Conservation (phyloP, 2,113 vertebrate genomes). For the Scolopax mira region DNA sequence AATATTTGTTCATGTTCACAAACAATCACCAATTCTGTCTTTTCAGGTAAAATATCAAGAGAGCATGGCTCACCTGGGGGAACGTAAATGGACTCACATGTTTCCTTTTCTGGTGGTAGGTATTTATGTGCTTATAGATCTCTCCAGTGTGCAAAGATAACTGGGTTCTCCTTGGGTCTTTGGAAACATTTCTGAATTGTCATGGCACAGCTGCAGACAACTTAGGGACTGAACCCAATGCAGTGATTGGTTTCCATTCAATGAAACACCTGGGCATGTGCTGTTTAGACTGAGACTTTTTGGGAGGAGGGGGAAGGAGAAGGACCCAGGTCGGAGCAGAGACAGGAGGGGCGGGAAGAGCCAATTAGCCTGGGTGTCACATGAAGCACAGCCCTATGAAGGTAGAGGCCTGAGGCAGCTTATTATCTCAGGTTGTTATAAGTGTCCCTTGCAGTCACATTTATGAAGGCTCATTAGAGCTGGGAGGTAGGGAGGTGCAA, state of each 20-base stretch:
- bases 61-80: slow-evolving; percentile 79
- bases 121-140: neutral
- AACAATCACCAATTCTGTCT: slow-evolving; percentile 39
- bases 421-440: neutral
- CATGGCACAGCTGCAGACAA: neutral
- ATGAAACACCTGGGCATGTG: neutral
- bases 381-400: neutral
- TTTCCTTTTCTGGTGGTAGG: slow-evolving; percentile 89
- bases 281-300: neutral
- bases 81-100: slow-evolving; percentile 73
- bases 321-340: neutral
- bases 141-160: neutral
- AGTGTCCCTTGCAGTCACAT: neutral
- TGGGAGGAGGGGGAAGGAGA: neutral
- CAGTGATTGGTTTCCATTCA: neutral
- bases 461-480: neutral
- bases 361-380: neutral
- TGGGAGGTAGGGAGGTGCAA: neutral
- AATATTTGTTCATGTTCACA: neutral
- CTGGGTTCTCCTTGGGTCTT: neutral
- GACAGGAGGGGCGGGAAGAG: neutral
- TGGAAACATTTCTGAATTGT: neutral
- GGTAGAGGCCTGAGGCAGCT: neutral
- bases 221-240: neutral
- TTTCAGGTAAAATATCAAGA: slow-evolving; percentile 74